Percentiles rank a stretch among this genome's conserved stretches.
phyloP scores from a whole-genome alignment of 2,113 vertebrate species.

The Dinomys branickii region DNA sequence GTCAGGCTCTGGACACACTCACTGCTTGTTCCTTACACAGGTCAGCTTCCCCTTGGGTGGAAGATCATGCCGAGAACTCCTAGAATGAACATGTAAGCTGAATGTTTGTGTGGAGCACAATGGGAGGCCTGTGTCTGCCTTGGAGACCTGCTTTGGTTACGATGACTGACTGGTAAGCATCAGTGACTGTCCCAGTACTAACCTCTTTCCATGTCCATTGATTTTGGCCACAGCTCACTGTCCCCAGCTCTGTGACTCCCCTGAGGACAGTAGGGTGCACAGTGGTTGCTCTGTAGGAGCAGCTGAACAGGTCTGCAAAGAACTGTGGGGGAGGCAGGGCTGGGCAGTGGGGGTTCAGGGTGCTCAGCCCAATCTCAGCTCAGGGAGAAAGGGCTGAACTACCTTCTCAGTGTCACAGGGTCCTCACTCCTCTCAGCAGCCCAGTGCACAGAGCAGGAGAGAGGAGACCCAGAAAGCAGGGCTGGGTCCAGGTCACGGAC shows the following conservation, averaged over 20 bases:
- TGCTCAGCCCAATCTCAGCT: not conserved
- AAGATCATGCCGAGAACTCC: not conserved
- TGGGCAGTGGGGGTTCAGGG: not conserved
- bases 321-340: not conserved
- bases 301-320: not conserved
- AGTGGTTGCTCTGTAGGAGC: not conserved
- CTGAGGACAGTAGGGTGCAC: not conserved
- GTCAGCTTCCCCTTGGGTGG: not conserved
- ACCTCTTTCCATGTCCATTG: too few relatives aligned
- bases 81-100: too few relatives aligned
- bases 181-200: not conserved
- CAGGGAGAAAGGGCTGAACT: not conserved
- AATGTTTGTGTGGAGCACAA: not conserved
- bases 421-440: not conserved
- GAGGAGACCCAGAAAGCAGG: fast-evolving
- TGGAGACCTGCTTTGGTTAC: not conserved
- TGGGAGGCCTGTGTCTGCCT: not conserved
- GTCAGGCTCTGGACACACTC: fast-evolving
- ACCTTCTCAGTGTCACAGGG: not conserved
- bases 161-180: not conserved
- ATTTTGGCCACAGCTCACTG: not conserved
- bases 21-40: not conserved
- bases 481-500: not conserved
- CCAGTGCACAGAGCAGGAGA: too few relatives aligned
- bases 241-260: not conserved